Conservation (phyloP, 2,797 vertebrate genomes). For the Notamacropus eugenii region DNA sequence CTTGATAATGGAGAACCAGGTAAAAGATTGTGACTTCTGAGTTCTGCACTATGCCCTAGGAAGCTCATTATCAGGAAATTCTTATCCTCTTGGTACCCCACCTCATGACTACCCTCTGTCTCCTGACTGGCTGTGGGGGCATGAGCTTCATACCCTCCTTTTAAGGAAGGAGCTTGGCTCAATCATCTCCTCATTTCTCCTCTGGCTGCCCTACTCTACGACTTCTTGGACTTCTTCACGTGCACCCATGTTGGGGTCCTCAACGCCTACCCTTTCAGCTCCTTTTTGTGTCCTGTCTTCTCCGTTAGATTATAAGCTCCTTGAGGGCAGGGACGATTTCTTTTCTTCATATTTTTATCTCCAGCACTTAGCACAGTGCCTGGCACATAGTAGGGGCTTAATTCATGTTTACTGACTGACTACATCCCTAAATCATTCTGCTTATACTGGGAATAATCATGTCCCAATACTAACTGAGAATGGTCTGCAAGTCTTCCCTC, state of each 20-base stretch:
- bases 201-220: neutral
- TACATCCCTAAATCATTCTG: neutral
- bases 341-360: neutral
- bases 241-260: neutral
- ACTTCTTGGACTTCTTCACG: neutral
- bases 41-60: too few species aligned
- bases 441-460: neutral
- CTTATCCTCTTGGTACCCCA: too few species aligned
- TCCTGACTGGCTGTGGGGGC: too few species aligned
- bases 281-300: neutral
- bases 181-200: too few species aligned
- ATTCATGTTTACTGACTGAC: neutral
- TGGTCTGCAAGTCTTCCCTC: neutral
- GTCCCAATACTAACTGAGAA: neutral
- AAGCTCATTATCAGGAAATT: too few species aligned
- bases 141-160: too few species aligned
- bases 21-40: too few species aligned
- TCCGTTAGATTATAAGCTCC: neutral
- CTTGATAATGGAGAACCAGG: neutral
- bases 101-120: too few species aligned
- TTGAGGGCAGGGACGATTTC: neutral
- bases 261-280: neutral
- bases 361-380: neutral
- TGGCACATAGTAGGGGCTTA: neutral
- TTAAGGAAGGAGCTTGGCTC: too few species aligned